Evolutionary conservation across 1,140 invertebrate genomes (phyloP), one percentile per base, ranked within the genome.

Genomic region (Teleogryllus occipitalis): DNA sequence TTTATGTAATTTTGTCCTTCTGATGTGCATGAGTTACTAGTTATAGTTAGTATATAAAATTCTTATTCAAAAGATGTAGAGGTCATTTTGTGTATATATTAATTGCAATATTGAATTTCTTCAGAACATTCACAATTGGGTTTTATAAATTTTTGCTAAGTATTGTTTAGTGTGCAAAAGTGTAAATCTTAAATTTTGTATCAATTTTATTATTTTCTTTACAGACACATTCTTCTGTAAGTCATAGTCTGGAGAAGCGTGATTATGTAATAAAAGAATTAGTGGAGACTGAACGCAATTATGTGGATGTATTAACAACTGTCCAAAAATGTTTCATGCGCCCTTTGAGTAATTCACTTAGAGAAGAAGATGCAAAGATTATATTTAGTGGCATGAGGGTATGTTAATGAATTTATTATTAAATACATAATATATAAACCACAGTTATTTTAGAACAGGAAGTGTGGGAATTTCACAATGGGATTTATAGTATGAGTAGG

Each of bases 221-320:
- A 39, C 78, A 79, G 78, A 49, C 21, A 39, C 73, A 47, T 39
- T 75, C 47, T 47, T 22, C 75, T 7, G 47, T 72, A 48, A 82
- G 54, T 77, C 83, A 83, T 47, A 84, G 82, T 74, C 82, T 84
- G 78, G 95, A 96, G 85, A 98, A 98, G 87, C 88, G 97, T 80
- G 97, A 99, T 87, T 97, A 97, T 85, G 97, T 98, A 77, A 94
- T 99, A 81, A 93, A 96, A 83, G 98, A 99, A 87, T 88, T 99
- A 7, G 90, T 98, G 15, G 97, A 98, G 86, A 99, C 98, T 0
- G 98, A 99, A 87, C 94, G 93, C 81, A 99, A 99, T 87, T 99
- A 99, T 85, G 92, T 98, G 22, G 95, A 98, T 82, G 97, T 98
- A 65, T 88, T 99, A 21, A 91, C 91, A 83, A 97, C 96, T 87